Base-by-base conservation (phyloP, 37 sponge, comb jelly and placozoan species). In the Oopsacas minuta region DNA sequence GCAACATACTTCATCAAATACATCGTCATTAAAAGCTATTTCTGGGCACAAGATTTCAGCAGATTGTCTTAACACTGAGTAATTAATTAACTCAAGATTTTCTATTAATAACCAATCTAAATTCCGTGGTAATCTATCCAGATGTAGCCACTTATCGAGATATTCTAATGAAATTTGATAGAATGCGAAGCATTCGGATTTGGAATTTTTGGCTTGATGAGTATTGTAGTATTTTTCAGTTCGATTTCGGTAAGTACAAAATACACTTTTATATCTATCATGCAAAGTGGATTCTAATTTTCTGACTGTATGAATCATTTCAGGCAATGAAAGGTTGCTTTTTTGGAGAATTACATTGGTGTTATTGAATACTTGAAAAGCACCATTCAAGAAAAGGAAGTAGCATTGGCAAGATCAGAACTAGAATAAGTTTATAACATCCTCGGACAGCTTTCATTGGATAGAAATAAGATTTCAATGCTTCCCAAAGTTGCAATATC, bases 91-190 rank as follows among this genome's bases (percentile, higher is more conserved):
- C 28, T 61, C 30, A 61, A n/a, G 32, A 61, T 61, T 34, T 61
- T 61, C 75, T 61, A 61, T 32, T 61, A 61, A 61, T 34, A 61
- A 61, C 75, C 75, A 61, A 61, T 61, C 75, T 61, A 61, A 61
- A 61, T 61, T 61, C 28, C 28, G 7, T 25, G 75, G 75, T n/a
- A 61, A 20, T 61, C 28, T 25, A n/a, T 61, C 75, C 7, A 61
- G 22, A 34, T 61, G 75, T 61, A 61, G 75, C 75, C 75, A 61
- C 28, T 61, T 61, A 61, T 61, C 28, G 20, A 61, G 75, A 34
- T 61, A 61, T 32, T 61, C 75, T 61, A 61, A 25, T 5, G 75
- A 61, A 25, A 61, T 61, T 61, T 61, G 5, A 61, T 61, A 61
- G 28, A 61, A 61, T 61, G 22, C 75, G 28, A n/a, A 61, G 28